phyloP scores from a whole-genome alignment of 1,140 invertebrate genomes.

The Odontomachus brunneus region DNA sequence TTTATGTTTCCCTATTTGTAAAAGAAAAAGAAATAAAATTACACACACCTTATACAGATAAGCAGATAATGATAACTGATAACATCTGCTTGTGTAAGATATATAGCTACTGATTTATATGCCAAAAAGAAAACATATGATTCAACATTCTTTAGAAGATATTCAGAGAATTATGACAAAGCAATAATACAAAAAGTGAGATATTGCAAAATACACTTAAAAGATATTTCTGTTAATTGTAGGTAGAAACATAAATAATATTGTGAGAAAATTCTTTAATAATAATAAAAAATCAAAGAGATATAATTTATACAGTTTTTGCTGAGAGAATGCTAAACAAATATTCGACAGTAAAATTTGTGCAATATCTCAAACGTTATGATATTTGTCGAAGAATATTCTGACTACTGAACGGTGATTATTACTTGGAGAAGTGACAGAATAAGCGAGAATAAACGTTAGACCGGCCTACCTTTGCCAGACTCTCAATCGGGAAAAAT shows the following conservation, averaged over 20 bases:
- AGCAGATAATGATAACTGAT: neutral
- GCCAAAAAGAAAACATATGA: neutral
- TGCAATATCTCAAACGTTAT: neutral
- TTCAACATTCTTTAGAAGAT: neutral
- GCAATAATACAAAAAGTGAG: neutral
- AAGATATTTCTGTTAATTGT: neutral
- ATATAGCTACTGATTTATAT: neutral
- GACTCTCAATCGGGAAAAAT: constrained; percentile 89
- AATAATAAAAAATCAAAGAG: no score
- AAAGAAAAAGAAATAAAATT: neutral
- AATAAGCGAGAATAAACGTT: neutral
- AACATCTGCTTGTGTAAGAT: neutral
- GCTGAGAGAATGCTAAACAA: neutral
- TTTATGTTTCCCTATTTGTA: neutral
- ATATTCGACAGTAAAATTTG: neutral
- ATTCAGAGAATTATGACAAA: neutral
- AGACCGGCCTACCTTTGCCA: constrained; percentile 87
- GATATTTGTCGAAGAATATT: neutral
- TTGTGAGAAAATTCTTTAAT: neutral
- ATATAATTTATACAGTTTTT: neutral
- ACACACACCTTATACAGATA: neutral
- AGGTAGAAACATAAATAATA: neutral
- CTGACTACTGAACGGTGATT: neutral
- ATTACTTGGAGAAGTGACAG: neutral
- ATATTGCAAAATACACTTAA: no score